phyloP scores from a whole-genome alignment of 2,888 invertebrate genomes.

The Oligia fasciuncula region DNA sequence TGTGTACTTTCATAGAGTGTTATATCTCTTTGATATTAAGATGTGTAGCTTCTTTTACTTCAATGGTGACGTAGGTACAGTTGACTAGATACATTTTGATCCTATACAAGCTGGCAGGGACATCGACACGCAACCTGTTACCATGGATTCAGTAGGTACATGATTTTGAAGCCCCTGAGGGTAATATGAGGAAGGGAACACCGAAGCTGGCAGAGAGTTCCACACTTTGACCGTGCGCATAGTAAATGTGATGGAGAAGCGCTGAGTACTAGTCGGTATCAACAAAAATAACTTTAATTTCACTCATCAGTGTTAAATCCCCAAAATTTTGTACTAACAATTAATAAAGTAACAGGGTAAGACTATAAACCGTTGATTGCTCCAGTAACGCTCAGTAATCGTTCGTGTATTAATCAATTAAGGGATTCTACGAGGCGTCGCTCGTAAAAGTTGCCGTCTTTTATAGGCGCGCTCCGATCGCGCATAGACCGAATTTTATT shows the following conservation, averaged over 20 bases:
- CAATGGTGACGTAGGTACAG: background rate
- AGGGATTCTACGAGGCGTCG: conserved; percentile 23
- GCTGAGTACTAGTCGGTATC: too few relatives aligned
- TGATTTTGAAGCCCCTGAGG: background rate
- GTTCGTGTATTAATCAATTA: conserved; percentile 65
- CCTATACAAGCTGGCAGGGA: too few relatives aligned
- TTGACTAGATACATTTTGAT: background rate
- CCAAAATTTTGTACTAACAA: background rate
- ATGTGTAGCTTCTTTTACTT: background rate
- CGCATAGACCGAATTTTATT: conserved; percentile 28
- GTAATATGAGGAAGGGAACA: background rate
- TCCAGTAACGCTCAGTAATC: conserved; percentile 56
- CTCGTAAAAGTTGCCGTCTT: conserved; percentile 57
- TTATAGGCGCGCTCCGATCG: conserved; percentile 40
- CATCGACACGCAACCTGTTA: too few relatives aligned
- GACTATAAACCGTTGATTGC: conserved; percentile 56
- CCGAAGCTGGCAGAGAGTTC: background rate
- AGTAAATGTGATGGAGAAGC: background rate
- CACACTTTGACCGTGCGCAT: too few relatives aligned
- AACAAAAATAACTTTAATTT: background rate
- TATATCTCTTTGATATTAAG: conserved; percentile 20
- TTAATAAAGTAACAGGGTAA: conserved; percentile 49
- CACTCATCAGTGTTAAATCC: conserved; percentile 2
- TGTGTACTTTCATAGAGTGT: background rate
- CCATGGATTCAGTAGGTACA: background rate